phyloP scores from a whole-genome alignment of 2,888 invertebrate species.

The Drosophila anomelani region DNA sequence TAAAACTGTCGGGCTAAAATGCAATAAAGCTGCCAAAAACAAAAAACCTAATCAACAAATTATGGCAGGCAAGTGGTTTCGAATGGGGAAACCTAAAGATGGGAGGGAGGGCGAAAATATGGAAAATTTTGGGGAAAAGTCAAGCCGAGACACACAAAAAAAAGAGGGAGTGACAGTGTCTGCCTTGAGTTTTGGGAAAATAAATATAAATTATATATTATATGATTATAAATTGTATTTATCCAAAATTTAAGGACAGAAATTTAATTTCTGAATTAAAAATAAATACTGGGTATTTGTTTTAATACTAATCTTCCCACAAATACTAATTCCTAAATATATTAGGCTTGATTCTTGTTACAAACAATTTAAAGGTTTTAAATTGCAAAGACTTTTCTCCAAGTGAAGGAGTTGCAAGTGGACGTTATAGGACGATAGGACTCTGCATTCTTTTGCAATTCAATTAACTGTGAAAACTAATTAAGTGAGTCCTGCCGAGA shows the following conservation, averaged over 20 bases:
- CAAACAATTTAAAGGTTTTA: background rate
- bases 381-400: background rate
- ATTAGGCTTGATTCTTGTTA: too few species aligned
- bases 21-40: conserved; percentile 42
- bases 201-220: background rate
- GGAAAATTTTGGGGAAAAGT: background rate
- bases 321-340: background rate
- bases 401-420: background rate
- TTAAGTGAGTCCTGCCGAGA: conserved; percentile 65
- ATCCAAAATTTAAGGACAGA: background rate
- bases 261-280: too few species aligned
- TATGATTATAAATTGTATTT: background rate
- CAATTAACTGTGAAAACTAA: conserved; percentile 81
- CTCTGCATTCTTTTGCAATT: conserved; percentile 66
- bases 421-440: background rate
- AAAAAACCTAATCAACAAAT: conserved; percentile 48
- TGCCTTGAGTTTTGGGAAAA: background rate
- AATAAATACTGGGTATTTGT: background rate
- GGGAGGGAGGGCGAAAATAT: background rate
- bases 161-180: background rate
- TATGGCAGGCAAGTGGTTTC: conserved; percentile 31
- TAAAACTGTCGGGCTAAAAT: conserved; percentile 23
- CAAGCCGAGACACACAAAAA: background rate
- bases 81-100: background rate
- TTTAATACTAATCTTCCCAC: background rate